Evolutionary conservation across 2,888 invertebrate genomes (phyloP), one percentile per base, ranked within the genome.

Genomic region (Torymus tubicola): DNA sequence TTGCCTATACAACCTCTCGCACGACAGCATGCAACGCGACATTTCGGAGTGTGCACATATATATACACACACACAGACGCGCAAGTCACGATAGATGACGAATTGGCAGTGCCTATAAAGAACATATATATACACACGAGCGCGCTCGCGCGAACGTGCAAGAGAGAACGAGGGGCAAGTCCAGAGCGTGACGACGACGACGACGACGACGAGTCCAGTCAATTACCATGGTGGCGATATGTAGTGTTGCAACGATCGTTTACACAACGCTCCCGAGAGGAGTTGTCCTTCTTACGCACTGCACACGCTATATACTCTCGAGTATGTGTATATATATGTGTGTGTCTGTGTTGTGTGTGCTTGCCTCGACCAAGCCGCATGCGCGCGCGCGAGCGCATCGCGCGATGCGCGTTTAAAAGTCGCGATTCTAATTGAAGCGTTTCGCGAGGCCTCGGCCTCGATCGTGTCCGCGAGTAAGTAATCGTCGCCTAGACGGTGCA

Each of bases 181-280:
- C 65, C 24, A n/a, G 50, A 50, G 18, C 5, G 81, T 2, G 21
- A 21, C 21, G 21, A 21, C 21, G 21, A 21, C 21, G 21, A 21
- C 42, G 42, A 42, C 42, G 42, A 42, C 42, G 42, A 77, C 69
- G 77, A 81, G 77, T 81, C 64, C 81, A 64, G 81, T 73, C 69
- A 69, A 81, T 81, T 81, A 77, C 73, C 77, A 77, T 77, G 68
- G 81, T 60, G 77, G 61, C 58, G 81, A 76, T 72, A 42, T 42
- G 42, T 42, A 69, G 77, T 77, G 81, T 81, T 73, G 81, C 73
- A 81, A 81, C 52, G 63, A 57, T 52, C 72, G 81, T 81, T 81
- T 81, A 69, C 81, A 77, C 77, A 81, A 81, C 72, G 42, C 55
- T 16, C 18, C 52, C 42, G 74, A 69, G 68, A 79, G 79, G 50